A percentile compares a stretch with the other conserved stretches of the same genome.
phyloP scores from a whole-genome alignment of 2,113 vertebrate species.

The Pygoscelis adeliae region DNA sequence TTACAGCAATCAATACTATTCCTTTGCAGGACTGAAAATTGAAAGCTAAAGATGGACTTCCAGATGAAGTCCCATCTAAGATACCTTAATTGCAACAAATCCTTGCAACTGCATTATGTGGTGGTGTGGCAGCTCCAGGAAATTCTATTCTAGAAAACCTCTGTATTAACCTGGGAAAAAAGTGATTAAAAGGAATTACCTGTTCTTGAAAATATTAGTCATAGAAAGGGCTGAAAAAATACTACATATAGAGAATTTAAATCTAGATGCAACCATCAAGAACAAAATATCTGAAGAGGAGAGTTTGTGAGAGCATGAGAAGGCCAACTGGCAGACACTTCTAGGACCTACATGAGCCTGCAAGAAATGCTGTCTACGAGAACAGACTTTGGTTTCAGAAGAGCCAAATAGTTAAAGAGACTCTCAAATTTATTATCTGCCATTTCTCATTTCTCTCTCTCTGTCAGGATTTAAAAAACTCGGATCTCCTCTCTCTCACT shows the following conservation, averaged over 20 bases:
- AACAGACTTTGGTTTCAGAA: background rate
- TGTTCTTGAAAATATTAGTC: background rate
- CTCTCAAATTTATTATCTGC: background rate
- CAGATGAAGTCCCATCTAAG: background rate
- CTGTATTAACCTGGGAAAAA: background rate
- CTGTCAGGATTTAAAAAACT: background rate
- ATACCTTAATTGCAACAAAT: background rate
- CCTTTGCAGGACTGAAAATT: background rate
- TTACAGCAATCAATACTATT: background rate
- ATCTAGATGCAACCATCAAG: background rate
- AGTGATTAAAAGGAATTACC: background rate
- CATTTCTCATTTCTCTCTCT: background rate
- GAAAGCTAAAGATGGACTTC: background rate
- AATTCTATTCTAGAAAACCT: background rate
- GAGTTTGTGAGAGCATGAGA: background rate
- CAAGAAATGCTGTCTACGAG: background rate
- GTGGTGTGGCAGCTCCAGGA: background rate
- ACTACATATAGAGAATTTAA: background rate
- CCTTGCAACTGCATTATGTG: background rate
- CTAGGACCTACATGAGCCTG: background rate
- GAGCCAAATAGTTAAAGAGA: background rate
- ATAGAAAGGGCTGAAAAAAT: background rate
- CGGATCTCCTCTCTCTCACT: background rate
- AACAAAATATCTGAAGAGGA: background rate
- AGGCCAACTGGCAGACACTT: background rate